Percentiles rank a stretch among this genome's conserved stretches.
Evolutionary conservation across 2,797 vertebrate genomes (phyloP).

Genomic region (Hirundo rustica): DNA sequence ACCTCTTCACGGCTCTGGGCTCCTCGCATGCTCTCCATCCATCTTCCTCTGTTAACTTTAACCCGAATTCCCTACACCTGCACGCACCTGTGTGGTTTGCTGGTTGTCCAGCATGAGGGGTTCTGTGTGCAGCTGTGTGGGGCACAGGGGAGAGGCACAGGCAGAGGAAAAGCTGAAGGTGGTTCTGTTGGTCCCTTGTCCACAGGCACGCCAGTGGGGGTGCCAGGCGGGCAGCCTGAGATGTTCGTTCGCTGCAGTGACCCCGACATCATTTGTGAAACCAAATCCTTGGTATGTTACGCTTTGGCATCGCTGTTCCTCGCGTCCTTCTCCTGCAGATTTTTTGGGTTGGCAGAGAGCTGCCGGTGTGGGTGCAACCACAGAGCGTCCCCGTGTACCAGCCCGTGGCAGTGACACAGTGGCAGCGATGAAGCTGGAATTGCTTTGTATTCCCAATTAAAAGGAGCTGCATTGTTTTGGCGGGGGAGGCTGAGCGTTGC

Average conservation of each 20-base stretch:
- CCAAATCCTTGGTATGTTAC: conserved; percentile 78
- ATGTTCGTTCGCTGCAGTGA: conserved; percentile 88
- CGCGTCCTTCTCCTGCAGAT: accelerated
- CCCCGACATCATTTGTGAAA: conserved; percentile 87
- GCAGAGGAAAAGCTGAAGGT: accelerated
- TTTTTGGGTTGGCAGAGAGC: neutral
- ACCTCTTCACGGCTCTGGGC: accelerated
- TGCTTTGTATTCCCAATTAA: neutral
- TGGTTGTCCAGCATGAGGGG: accelerated
- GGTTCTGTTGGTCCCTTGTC: neutral
- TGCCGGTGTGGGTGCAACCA: neutral
- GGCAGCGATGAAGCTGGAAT: neutral
- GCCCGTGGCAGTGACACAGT: neutral
- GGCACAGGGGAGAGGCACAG: too few relatives aligned
- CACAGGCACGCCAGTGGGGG: conserved; percentile 48
- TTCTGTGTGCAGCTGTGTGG: accelerated
- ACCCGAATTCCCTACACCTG: accelerated
- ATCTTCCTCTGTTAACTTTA: neutral
- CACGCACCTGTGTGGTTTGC: accelerated
- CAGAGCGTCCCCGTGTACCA: neutral
- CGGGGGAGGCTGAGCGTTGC: neutral
- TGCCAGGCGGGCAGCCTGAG: conserved; percentile 37
- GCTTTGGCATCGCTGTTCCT: accelerated
- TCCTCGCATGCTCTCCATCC: accelerated
- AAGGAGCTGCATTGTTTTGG: neutral